These are phyloP conservation scores for Athripsodes cinereus DNA, from an alignment of 2,888 invertebrate species.

Conservation along the genomic window DNA sequence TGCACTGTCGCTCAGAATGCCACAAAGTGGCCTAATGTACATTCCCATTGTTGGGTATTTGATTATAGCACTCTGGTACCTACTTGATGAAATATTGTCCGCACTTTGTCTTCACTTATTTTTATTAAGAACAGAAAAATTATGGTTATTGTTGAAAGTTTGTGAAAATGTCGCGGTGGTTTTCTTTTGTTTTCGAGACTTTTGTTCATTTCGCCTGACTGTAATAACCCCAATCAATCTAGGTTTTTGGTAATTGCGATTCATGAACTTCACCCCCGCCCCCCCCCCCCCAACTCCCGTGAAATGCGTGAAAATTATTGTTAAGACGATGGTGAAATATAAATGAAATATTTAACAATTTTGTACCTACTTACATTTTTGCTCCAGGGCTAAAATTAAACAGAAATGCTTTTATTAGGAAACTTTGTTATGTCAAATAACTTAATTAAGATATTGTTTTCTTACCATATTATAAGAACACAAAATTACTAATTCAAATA, in stretches of 20 bases:
- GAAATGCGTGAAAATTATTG: neutral
- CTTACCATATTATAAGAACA: too few relatives aligned
- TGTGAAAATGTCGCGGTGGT: neutral
- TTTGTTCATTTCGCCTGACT: neutral
- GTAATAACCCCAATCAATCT: neutral
- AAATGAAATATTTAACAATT: neutral
- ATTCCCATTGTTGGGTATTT: too few relatives aligned
- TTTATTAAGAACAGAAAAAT: conserved; percentile 1
- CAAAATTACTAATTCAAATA: too few relatives aligned
- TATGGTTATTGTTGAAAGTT: conserved; percentile 1
- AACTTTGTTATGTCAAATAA: too few relatives aligned
- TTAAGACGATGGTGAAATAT: neutral
- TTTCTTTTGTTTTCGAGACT: neutral
- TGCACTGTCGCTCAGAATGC: too few relatives aligned
- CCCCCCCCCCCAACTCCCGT: conserved; percentile 10
- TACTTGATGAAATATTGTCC: neutral
- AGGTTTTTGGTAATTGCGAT: neutral
- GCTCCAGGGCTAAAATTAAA: too few relatives aligned
- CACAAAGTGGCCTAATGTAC: too few relatives aligned
- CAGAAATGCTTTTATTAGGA: too few relatives aligned
- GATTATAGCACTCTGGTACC: too few relatives aligned
- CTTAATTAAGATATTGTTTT: too few relatives aligned
- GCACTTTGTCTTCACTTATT: neutral
- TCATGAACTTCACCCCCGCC: neutral
- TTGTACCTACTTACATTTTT: neutral